A percentile compares a stretch with the other conserved stretches of the same genome.
These are phyloP conservation scores for Parasteatoda tepidariorum DNA, from an alignment of 1,140 invertebrate genomes.

Conservation along the genomic window DNA sequence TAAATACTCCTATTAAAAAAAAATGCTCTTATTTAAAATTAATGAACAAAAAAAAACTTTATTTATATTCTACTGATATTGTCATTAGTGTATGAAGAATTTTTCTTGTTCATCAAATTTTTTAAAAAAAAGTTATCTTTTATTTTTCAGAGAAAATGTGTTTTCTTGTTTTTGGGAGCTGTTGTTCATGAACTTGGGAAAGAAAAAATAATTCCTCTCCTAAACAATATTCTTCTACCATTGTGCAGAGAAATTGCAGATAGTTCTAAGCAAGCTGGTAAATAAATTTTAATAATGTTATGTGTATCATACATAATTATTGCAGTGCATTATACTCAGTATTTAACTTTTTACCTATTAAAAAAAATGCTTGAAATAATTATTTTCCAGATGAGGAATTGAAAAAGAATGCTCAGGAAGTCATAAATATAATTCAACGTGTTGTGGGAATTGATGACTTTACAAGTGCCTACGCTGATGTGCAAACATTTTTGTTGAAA, in stretches of 20 bases:
- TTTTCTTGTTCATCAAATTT: too few species aligned
- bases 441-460: slow-evolving; percentile 77
- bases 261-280: slow-evolving; percentile 62
- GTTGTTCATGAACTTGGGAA: slow-evolving; percentile 70
- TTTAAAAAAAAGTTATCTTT: too few species aligned
- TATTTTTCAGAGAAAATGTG: slow-evolving; percentile 73
- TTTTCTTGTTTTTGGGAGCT: slow-evolving; percentile 81
- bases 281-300: background rate
- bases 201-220: slow-evolving; percentile 71
- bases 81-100: too few species aligned
- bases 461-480: slow-evolving; percentile 72
- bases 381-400: slow-evolving; percentile 65
- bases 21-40: too few species aligned
- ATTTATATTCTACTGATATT: too few species aligned
- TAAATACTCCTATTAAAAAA: too few species aligned
- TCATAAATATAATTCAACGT: slow-evolving; percentile 76
- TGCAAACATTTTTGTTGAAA: slow-evolving; percentile 68
- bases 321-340: background rate
- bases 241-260: slow-evolving; percentile 75
- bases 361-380: background rate
- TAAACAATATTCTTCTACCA: slow-evolving; percentile 75
- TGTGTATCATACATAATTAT: background rate
- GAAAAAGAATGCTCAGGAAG: slow-evolving; percentile 74
- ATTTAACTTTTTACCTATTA: background rate
- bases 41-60: too few species aligned